phyloP scores from a whole-genome alignment of 2,113 vertebrate species.

The Ptychochromis oligacanthus region DNA sequence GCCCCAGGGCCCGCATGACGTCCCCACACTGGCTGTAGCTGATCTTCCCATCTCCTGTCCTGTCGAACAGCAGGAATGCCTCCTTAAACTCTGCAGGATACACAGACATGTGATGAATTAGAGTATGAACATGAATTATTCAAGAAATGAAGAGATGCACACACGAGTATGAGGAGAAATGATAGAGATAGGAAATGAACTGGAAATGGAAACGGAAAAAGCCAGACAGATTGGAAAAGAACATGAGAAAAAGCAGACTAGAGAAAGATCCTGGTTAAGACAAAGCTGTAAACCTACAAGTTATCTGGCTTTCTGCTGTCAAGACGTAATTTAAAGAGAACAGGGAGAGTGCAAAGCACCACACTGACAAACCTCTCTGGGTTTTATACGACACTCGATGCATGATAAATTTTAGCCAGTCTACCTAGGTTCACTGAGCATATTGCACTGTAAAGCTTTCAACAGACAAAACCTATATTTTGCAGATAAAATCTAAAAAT shows the following conservation, averaged over 20 bases:
- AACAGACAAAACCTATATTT: not conserved
- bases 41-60: conserved; percentile 93
- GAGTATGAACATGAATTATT: not conserved
- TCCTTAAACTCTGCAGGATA: conserved; percentile 90
- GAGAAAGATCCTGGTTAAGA: conserved; percentile 4
- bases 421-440: not conserved
- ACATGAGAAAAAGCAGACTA: conserved; percentile 12
- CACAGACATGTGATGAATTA: conserved; percentile 13
- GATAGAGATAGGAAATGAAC: not conserved
- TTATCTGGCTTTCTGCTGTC: not conserved
- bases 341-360: not conserved
- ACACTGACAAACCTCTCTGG: not conserved
- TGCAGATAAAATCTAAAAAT: not conserved
- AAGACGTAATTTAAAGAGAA: not conserved
- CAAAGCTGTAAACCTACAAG: not conserved
- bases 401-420: not conserved
- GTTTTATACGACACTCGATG: not conserved
- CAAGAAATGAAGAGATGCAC: not conserved
- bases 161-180: not conserved
- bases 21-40: conserved; percentile 91
- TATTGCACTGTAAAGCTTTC: not conserved
- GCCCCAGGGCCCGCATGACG: conserved; percentile 93
- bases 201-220: not conserved
- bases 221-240: not conserved
- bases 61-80: conserved; percentile 93